Evolutionary conservation across 2,797 vertebrate species (phyloP), one percentile per base, ranked within the genome.

Genomic region (Ctenochaetus hawaiiensis): DNA sequence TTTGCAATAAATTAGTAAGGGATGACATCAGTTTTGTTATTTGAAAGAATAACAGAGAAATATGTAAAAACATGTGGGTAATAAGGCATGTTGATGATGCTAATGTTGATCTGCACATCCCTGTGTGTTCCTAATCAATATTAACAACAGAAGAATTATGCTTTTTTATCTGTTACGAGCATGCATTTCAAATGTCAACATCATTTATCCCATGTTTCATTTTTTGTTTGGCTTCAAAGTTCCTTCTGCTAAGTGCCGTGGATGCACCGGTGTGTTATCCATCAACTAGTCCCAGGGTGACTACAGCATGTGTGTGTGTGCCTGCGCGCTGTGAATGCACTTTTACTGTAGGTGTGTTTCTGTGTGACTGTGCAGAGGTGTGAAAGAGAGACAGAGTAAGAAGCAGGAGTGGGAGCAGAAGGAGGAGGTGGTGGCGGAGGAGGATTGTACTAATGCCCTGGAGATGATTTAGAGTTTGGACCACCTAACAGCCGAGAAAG

Each of bases 391-490:
- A 47, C 8, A 53, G 65, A 67, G 77, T 53, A 66, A 75, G 44
- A 26, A 16, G 63, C 58, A 65, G 67, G 72, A 85, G 64, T 37
- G 22, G 57, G 69, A 82, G 66, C 14, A 70, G 49, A n/a, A 68
- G 58, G 20, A 76, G 56, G 56, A 34, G 47, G 45, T 41, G 67
- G 64, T 13, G 60, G 68, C 4, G 72, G 72, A 7, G 53, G 58
- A 84, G 83, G 78, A 78, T 78, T 84, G 80, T 77, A 61, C 67
- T 84, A 81, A 93, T 88, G 81, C 87, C 87, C 90, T 71, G 64
- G 89, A 91, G 87, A 90, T 87, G 87, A 93, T 93, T 92, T 90
- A 91, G 80, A 75, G 78, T 82, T 84, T 56, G 85, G 76, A 86
- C 82, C 82, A 70, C 77, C 30, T 8, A 85, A 82, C 75, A 54